Base-by-base conservation (phyloP, 2,888 invertebrate species). In the Hydropsyche betteni region DNA sequence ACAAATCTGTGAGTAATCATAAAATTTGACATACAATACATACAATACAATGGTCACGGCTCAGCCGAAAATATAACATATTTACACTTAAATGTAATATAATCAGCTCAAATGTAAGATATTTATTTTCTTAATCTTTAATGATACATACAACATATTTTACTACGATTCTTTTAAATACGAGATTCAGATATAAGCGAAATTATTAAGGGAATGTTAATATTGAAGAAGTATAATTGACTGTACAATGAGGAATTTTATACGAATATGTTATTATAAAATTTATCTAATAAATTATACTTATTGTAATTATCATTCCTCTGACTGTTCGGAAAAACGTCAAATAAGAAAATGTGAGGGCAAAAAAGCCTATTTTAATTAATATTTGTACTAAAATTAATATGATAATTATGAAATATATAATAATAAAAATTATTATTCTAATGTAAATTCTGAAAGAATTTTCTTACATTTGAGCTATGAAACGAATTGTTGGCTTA, bases 11-110 rank as follows among this genome's bases (percentile, higher is more conserved):
- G 64, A 74, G 44, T 52, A 38, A 69, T 74, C 55, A 74, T 74
- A 69, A 74, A 74, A 50, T 69, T 61, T 38, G 55, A 72, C 71
- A 71, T 70, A 78, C 74, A 70, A 74, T 78, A 68, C 64, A 64
- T 24, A 24, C 24, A 24, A 16, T 72, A 78, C 73, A 24, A 75
- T 78, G 78, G 78, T 78, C 78, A 77, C 75, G 77, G 75, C 75
- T 44, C 72, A n/a, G 78, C 78, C 78, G 76, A 76, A 73, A 61
- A 36, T 73, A 76, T 74, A 76, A 76, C 70, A 74, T 78, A 78
- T 78, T 73, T 78, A 78, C 78, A 78, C 74, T 76, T 78, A 74
- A 78, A 61, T 61, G 24, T 61, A 5, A 61, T 58, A 58, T 58
- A 16, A 58, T 58, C 16, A 64, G 64, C 64, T 64, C 64, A 64